Percentiles rank a stretch among this genome's conserved stretches.
Evolutionary conservation across 1,140 invertebrate species (phyloP).

Genomic region (Littorina saxatilis): DNA sequence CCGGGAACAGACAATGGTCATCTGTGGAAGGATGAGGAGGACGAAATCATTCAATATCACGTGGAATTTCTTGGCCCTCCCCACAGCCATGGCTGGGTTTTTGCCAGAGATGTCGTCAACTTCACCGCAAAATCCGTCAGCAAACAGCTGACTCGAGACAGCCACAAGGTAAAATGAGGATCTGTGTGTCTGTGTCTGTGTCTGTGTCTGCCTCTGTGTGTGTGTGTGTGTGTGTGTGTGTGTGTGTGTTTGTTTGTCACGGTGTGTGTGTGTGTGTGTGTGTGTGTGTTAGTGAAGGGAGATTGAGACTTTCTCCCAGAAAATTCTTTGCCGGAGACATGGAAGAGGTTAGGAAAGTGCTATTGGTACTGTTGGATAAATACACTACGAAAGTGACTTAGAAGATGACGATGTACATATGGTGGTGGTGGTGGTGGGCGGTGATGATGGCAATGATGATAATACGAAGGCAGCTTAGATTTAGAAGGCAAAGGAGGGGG

Average conservation of each 20-base stretch:
- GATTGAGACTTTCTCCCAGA: too few species aligned
- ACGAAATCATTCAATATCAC: constrained; percentile 55
- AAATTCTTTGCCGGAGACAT: too few species aligned
- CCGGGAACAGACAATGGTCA: constrained; percentile 22
- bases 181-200: not conserved
- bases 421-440: too few species aligned
- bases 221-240: not conserved
- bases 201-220: not conserved
- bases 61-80: constrained; percentile 59
- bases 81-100: constrained; percentile 60
- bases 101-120: constrained; percentile 31
- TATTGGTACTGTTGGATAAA: too few species aligned
- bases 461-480: too few species aligned
- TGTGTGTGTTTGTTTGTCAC: not conserved
- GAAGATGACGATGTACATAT: too few species aligned
- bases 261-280: too few species aligned
- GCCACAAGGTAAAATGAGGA: not conserved
- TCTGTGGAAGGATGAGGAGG: constrained; percentile 45
- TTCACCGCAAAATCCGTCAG: constrained; percentile 32
- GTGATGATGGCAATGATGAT: too few species aligned
- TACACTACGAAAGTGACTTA: too few species aligned
- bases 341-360: too few species aligned
- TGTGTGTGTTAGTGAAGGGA: not conserved
- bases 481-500: too few species aligned
- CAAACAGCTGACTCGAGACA: not conserved